Evolutionary conservation across 2,113 vertebrate species (phyloP).

Genomic region (Myocastor coypus): DNA sequence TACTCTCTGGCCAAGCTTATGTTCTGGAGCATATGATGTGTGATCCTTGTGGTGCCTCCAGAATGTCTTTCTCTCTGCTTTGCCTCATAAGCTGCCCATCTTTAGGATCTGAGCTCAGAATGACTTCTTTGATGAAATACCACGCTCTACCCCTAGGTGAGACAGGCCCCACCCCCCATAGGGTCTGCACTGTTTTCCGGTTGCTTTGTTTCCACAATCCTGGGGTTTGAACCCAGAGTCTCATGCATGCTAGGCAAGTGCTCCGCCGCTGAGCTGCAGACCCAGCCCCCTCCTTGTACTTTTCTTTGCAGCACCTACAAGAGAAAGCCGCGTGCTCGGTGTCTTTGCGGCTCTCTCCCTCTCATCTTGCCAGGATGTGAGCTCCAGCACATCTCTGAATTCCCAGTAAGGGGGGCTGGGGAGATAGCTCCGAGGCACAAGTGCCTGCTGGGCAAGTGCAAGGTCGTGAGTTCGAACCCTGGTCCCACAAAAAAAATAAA

Average conservation of each 20-base stretch:
- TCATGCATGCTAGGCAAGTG: no score
- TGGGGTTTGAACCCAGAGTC: not conserved
- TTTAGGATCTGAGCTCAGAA: not conserved
- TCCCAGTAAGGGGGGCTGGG: no score
- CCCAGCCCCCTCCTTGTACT: not conserved
- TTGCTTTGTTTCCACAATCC: not conserved
- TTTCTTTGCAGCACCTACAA: not conserved
- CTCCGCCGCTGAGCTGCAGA: not conserved
- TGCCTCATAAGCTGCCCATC: not conserved
- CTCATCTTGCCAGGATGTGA: not conserved
- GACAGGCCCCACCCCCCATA: rapidly evolving
- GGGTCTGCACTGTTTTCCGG: not conserved
- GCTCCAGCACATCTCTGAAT: not conserved
- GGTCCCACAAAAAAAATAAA: no score
- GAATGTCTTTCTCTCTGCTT: not conserved
- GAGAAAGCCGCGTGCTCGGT: not conserved
- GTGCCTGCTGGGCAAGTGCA: no score
- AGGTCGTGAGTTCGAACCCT: no score
- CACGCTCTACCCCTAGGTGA: not conserved
- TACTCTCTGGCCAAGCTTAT: not conserved
- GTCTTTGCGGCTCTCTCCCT: not conserved
- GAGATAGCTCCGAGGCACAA: no score
- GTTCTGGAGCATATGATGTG: not conserved
- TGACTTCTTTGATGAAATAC: not conserved
- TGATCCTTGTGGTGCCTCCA: not conserved